A percentile compares a stretch with the other conserved stretches of the same genome.
phyloP scores from a whole-genome alignment of 2,888 invertebrate species.

The Hirtodrosophila duncani region DNA sequence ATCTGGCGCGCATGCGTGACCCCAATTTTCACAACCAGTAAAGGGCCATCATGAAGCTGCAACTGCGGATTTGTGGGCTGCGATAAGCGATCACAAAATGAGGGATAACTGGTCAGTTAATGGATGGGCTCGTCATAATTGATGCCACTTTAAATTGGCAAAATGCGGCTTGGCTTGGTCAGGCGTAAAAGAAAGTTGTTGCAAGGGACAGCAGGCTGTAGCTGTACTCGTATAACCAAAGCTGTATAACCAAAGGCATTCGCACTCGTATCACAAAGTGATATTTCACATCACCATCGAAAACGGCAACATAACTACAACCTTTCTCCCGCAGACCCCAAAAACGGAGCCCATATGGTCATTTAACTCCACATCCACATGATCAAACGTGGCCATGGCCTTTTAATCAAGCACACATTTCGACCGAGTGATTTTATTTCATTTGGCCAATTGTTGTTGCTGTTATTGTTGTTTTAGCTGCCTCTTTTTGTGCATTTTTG shows the following conservation, averaged over 20 bases:
- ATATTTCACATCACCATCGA: conserved; percentile 60
- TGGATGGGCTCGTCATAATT: conserved; percentile 67
- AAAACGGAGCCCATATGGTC: conserved; percentile 33
- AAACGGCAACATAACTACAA: conserved; percentile 23
- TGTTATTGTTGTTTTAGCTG: conserved; percentile 18
- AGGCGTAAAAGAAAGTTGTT: conserved; percentile 51
- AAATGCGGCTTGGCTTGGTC: conserved; percentile 36
- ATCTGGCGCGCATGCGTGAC: conserved; percentile 65
- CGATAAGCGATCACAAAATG: conserved; percentile 66
- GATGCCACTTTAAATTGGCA: conserved; percentile 66
- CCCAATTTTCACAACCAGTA: conserved; percentile 51
- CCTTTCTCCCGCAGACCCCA: conserved; percentile 57
- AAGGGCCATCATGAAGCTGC: conserved; percentile 33
- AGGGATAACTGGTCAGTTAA: conserved; percentile 70
- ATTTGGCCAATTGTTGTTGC: conserved; percentile 36
- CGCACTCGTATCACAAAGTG: conserved; percentile 46
- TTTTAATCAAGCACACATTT: conserved; percentile 68
- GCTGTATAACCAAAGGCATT: no score
- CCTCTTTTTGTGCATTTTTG: conserved; percentile 56
- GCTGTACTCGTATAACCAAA: no score
- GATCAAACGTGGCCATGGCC: conserved; percentile 39
- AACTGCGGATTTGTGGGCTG: conserved; percentile 38
- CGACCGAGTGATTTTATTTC: conserved; percentile 61
- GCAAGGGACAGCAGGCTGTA: no score
- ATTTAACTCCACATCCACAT: conserved; percentile 22